phyloP scores from a whole-genome alignment of 2,888 invertebrate genomes.

The Molorchus minor region DNA sequence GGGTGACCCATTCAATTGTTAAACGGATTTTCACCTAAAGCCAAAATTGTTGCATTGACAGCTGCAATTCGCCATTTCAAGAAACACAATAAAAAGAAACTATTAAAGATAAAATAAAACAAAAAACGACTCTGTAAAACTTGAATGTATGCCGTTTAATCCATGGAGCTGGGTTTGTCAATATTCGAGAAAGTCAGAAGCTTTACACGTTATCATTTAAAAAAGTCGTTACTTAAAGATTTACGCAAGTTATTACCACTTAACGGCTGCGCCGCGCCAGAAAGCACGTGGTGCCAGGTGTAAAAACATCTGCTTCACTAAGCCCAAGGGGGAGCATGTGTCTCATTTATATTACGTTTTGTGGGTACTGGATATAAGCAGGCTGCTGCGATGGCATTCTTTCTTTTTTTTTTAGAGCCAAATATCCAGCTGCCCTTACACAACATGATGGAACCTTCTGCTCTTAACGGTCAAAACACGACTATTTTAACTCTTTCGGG shows the following conservation, averaged over 20 bases:
- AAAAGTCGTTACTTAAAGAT: background rate
- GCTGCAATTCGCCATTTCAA: too few species aligned
- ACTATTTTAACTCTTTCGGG: too few species aligned
- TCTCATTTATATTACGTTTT: background rate
- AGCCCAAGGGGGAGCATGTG: constrained; percentile 14
- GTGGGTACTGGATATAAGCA: background rate
- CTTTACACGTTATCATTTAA: background rate
- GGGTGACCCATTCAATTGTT: too few species aligned
- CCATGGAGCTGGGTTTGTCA: too few species aligned
- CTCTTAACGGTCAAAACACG: too few species aligned
- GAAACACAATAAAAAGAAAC: too few species aligned
- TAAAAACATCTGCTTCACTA: constrained; percentile 29
- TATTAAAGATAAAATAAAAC: too few species aligned
- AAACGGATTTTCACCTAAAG: too few species aligned
- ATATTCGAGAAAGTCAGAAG: too few species aligned
- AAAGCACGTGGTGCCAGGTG: constrained; percentile 34
- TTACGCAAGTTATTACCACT: background rate
- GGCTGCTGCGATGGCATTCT: constrained; percentile 8
- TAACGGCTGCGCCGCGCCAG: background rate
- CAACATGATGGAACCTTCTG: background rate
- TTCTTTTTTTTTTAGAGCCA: constrained; percentile 7
- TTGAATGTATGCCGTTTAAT: too few species aligned
- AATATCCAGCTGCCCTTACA: constrained; percentile 13
- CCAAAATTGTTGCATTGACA: too few species aligned
- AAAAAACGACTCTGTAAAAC: too few species aligned